Conservation (phyloP, 2,113 vertebrate genomes). For the Blennius ocellaris region DNA sequence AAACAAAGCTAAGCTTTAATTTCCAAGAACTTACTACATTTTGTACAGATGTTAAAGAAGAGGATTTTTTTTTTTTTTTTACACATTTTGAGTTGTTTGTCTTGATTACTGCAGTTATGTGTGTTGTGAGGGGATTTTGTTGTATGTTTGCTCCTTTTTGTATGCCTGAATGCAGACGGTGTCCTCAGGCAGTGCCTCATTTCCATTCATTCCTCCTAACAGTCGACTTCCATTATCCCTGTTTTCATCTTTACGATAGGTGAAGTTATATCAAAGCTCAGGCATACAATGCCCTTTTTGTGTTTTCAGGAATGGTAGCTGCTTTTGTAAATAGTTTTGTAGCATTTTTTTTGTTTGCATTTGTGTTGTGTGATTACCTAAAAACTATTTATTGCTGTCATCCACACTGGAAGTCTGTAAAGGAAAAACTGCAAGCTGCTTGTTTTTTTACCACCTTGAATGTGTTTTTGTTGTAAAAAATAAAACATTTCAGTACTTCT, state of each 20-base stretch:
- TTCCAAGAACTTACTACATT: constrained; percentile 80
- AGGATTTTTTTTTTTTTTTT: constrained; percentile 67
- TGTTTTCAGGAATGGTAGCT: constrained; percentile 48
- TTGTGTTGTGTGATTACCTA: constrained; percentile 70
- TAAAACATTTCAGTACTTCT: constrained; percentile 44
- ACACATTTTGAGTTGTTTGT: constrained; percentile 68
- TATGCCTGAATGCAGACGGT: constrained; percentile 34
- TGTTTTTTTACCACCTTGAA: constrained; percentile 30
- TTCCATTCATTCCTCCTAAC: constrained; percentile 50
- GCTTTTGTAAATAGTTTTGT: constrained; percentile 70
- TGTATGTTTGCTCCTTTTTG: constrained; percentile 32
- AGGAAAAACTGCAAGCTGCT: constrained; percentile 53
- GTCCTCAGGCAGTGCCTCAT: constrained; percentile 86
- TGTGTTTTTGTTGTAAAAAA: constrained; percentile 60
- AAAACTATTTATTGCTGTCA: constrained; percentile 82
- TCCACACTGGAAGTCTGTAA: constrained; percentile 75
- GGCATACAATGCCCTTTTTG: constrained; percentile 11
- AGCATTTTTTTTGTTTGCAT: constrained; percentile 78
- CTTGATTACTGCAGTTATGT: constrained; percentile 74
- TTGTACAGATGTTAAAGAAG: constrained; percentile 82
- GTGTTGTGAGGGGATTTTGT: constrained; percentile 83
- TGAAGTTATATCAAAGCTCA: constrained; percentile 20
- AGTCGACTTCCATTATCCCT: constrained; percentile 16
- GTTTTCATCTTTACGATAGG: constrained; percentile 30
- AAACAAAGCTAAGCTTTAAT: constrained; percentile 57